These are phyloP conservation scores for Odontamblyopus rebecca DNA, from an alignment of 2,797 vertebrate species.

Conservation along the genomic window DNA sequence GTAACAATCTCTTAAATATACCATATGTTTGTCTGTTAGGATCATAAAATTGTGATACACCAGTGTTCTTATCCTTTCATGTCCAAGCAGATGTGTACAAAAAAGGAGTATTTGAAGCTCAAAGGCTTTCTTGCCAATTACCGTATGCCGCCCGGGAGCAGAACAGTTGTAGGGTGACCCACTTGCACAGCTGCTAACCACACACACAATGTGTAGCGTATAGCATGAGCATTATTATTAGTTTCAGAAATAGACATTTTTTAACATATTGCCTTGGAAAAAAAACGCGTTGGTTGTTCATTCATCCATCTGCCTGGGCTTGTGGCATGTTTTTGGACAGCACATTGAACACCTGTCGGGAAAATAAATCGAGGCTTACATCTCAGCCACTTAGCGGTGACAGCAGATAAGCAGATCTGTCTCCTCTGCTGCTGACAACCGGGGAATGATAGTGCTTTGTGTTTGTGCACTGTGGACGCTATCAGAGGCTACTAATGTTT, in stretches of 20 bases:
- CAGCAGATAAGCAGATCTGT: constrained; percentile 40
- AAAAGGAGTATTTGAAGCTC: constrained; percentile 22
- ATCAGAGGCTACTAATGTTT: constrained; percentile 10
- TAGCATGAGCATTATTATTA: not conserved
- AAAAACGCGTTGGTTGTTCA: constrained; percentile 10
- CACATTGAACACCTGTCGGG: constrained; percentile 40
- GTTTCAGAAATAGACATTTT: constrained; percentile 6
- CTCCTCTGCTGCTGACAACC: constrained; percentile 25
- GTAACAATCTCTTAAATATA: constrained; percentile 34
- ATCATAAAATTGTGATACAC: not conserved
- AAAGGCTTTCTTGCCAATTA: constrained; percentile 33
- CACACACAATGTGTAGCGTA: constrained; percentile 19
- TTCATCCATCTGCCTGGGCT: constrained; percentile 10
- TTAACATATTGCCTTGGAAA: not conserved
- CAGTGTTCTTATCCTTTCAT: constrained; percentile 22
- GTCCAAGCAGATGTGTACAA: constrained; percentile 21
- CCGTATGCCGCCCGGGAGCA: constrained; percentile 23
- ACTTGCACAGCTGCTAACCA: constrained; percentile 47
- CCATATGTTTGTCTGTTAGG: constrained; percentile 14
- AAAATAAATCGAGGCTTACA: constrained; percentile 38
- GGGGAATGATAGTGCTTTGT: constrained; percentile 14
- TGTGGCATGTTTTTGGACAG: constrained; percentile 22
- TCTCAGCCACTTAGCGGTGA: constrained; percentile 39
- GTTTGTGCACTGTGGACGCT: not conserved
- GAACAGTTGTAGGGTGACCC: constrained; percentile 44